phyloP scores from a whole-genome alignment of 2,113 vertebrate species.

The Caloenas nicobarica region DNA sequence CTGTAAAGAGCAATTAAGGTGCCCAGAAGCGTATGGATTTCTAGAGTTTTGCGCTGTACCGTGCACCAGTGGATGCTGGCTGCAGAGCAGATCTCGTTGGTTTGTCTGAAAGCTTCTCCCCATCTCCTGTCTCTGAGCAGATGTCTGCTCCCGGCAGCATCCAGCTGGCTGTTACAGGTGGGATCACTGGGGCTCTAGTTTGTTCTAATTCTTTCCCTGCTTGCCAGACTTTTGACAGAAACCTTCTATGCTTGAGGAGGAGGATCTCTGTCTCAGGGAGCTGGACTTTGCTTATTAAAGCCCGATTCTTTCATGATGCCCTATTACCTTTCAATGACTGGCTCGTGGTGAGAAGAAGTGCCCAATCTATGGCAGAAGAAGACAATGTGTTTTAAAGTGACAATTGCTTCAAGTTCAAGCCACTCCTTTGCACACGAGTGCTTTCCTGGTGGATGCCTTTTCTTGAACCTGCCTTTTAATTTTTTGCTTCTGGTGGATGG shows the following conservation, averaged over 20 bases:
- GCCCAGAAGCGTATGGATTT: not conserved
- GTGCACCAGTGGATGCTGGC: fast-evolving
- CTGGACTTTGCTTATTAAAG: not conserved
- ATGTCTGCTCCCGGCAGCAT: not conserved
- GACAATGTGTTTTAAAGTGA: not conserved
- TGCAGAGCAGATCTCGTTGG: not conserved
- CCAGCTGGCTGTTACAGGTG: not conserved
- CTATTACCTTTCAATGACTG: not conserved
- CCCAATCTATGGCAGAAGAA: not conserved
- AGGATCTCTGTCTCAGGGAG: not conserved
- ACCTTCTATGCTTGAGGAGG: not conserved
- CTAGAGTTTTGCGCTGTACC: not conserved
- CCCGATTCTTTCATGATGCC: not conserved
- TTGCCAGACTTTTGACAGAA: not conserved
- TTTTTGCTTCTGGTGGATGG: not conserved
- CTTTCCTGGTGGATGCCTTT: not conserved
- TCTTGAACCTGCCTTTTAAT: not conserved
- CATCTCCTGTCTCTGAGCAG: not conserved
- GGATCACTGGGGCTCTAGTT: not conserved
- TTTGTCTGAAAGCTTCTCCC: not conserved
- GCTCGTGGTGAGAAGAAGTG: not conserved
- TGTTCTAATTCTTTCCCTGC: not conserved
- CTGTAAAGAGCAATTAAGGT: not conserved
- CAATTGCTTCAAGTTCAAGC: not conserved
- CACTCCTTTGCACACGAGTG: not conserved